Evolutionary conservation across 2,888 invertebrate species (phyloP).

Genomic region (Lithophane semibrunnea): DNA sequence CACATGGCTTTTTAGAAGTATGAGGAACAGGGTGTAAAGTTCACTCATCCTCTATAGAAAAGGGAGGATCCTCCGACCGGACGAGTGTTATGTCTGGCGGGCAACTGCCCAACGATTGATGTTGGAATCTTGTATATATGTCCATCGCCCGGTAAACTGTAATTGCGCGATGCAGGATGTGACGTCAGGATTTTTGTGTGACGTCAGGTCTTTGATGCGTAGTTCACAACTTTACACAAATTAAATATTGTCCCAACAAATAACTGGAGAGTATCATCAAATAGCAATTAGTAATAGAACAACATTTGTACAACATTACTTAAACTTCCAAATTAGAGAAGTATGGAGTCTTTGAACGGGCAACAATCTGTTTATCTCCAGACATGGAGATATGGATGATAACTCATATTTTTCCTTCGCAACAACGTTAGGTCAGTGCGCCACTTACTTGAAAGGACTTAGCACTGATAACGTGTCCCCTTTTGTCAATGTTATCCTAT

Average conservation of each 20-base stretch:
- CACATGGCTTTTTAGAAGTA: neutral
- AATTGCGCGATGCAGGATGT: too few species aligned
- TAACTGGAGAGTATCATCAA: neutral
- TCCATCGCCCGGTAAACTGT: too few species aligned
- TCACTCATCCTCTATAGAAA: too few species aligned
- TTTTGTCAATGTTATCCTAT: neutral
- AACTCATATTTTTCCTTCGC: neutral
- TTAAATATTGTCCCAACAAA: neutral
- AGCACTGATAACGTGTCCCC: neutral
- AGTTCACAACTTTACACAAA: neutral
- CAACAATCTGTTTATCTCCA: slow-evolving; percentile 22
- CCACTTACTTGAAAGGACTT: neutral
- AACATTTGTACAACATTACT: neutral
- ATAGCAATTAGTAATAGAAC: neutral
- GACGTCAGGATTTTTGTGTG: too few species aligned
- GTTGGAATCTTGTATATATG: too few species aligned
- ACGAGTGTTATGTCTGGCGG: too few species aligned
- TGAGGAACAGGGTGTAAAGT: too few species aligned
- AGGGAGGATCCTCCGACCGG: too few species aligned
- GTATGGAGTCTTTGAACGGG: neutral
- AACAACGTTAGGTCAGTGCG: slow-evolving; percentile 11
- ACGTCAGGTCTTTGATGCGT: too few species aligned
- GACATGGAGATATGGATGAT: slow-evolving; percentile 7
- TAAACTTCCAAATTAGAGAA: neutral
- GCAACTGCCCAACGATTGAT: too few species aligned